phyloP scores from a whole-genome alignment of 2,797 vertebrate species.

The Acanthurus tractus region DNA sequence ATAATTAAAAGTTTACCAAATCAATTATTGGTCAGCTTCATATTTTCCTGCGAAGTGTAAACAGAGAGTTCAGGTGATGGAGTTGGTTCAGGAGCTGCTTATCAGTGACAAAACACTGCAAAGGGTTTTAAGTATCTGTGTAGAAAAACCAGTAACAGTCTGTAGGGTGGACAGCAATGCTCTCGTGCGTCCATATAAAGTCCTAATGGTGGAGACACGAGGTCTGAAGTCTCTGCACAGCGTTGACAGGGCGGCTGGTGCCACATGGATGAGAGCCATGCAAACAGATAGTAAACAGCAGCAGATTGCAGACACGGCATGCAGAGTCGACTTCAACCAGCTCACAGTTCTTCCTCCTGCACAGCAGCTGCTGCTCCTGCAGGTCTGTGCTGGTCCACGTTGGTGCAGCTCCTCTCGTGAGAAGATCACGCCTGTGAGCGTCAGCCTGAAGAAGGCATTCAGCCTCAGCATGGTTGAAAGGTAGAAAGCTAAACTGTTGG shows the following conservation, averaged over 20 bases:
- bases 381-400: neutral
- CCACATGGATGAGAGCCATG: conserved; percentile 9
- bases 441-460: conserved; percentile 53
- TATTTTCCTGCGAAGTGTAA: conserved; percentile 8
- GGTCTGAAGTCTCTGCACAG: conserved; percentile 18
- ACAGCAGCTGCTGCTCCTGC: conserved; percentile 4
- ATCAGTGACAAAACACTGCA: conserved; percentile 12
- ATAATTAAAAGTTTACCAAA: neutral
- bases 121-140: conserved; percentile 8
- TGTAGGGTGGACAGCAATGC: conserved; percentile 14
- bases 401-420: neutral
- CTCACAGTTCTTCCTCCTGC: conserved; percentile 1
- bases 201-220: conserved; percentile 10
- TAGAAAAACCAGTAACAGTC: conserved; percentile 9
- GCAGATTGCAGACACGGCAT: neutral
- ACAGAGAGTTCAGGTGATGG: neutral
- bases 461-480: conserved; percentile 64
- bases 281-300: conserved; percentile 4
- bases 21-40: neutral
- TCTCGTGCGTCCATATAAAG: conserved; percentile 20
- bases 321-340: conserved; percentile 6
- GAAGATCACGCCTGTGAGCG: conserved; percentile 35
- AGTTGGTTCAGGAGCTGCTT: conserved; percentile 8
- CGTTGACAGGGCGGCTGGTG: neutral
- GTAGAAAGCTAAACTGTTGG: conserved; percentile 36